Base-by-base conservation (phyloP, 2,888 invertebrate species). In the Cremastinae sp. region DNA sequence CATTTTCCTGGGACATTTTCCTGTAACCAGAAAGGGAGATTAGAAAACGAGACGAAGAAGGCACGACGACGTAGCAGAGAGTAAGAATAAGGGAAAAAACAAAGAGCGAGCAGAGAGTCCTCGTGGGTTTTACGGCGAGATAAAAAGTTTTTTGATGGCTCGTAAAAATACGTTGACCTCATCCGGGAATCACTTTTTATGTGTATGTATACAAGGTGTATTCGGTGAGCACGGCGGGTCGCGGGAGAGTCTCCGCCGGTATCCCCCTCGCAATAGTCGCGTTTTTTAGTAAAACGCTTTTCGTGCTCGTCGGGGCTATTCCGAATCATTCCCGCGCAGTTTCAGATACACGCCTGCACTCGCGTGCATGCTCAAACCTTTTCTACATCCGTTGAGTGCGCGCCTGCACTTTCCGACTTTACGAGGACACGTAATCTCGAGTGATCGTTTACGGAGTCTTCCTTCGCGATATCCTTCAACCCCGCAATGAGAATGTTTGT, bases 211-310 rank as follows among this genome's bases (percentile, higher is more conserved):
- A 12, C 12, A 18, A 12, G 28, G 34, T 56, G 18, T 47, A 12
- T 14, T 28, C 28, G 28, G 28, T 28, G 28, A 28, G 28, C 28
- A 5, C 2, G 28, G 28, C 2, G 28, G 28, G 28, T 28, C 28
- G 9, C 12, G 66, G 54, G 18, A 14, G 56, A n/a, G n/a, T n/a
- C n/a, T n/a, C n/a, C 45, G 16, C 18, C 58, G 20, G 36, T 36
- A 36, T 45, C 2, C 56, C 36, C 18, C 53, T 54, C 51, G 66
- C 75, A 76, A 72, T 69, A 51, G 58, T 36, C 22, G 53, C 49
- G 69, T 38, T 47, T 64, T 64, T 76, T 68, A 53, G 72, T 76
- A 73, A 76, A 76, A 76, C 62, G 62, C 53, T 76, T 72, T 69
- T 72, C 72, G 53, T 76, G 68, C 72, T 76, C 75, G 51, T 62